These are phyloP conservation scores for Aethes cnicana DNA, from an alignment of 2,888 invertebrate species.

Conservation along the genomic window DNA sequence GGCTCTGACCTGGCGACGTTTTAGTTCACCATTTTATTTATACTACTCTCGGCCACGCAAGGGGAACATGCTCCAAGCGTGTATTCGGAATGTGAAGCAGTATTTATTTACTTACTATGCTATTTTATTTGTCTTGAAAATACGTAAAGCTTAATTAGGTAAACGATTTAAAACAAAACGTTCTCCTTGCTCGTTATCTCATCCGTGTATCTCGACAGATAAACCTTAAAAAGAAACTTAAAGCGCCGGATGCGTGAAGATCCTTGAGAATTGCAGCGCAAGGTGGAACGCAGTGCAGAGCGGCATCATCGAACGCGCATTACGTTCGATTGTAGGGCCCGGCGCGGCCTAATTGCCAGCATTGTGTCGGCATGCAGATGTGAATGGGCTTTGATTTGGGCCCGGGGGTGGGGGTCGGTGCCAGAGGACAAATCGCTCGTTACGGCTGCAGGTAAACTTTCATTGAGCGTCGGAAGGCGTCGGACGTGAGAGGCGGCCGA, in stretches of 20 bases:
- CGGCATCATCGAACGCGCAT: slow-evolving; percentile 74
- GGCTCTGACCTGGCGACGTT: slow-evolving; percentile 37
- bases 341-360: slow-evolving; percentile 81
- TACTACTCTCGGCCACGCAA: slow-evolving; percentile 14
- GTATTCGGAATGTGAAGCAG: slow-evolving; percentile 10
- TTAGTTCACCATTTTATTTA: slow-evolving; percentile 32
- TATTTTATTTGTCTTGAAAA: background rate
- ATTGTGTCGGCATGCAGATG: slow-evolving; percentile 83
- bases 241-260: background rate
- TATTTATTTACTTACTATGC: slow-evolving; percentile 2
- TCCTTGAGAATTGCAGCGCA: slow-evolving; percentile 35
- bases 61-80: slow-evolving; percentile 18
- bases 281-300: slow-evolving; percentile 41
- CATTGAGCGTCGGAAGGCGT: slow-evolving; percentile 83
- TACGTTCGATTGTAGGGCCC: slow-evolving; percentile 80
- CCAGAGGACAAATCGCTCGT: slow-evolving; percentile 82
- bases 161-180: background rate
- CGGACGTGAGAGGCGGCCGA: slow-evolving; percentile 81
- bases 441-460: slow-evolving; percentile 83
- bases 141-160: background rate
- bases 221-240: slow-evolving; percentile 2
- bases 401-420: slow-evolving; percentile 67
- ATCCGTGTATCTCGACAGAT: background rate
- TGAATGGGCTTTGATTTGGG: slow-evolving; percentile 84
- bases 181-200: background rate